Percentiles rank a stretch among this genome's conserved stretches.
Conservation (phyloP, 2,113 vertebrate species). For the Pontoporia blainvillei region DNA sequence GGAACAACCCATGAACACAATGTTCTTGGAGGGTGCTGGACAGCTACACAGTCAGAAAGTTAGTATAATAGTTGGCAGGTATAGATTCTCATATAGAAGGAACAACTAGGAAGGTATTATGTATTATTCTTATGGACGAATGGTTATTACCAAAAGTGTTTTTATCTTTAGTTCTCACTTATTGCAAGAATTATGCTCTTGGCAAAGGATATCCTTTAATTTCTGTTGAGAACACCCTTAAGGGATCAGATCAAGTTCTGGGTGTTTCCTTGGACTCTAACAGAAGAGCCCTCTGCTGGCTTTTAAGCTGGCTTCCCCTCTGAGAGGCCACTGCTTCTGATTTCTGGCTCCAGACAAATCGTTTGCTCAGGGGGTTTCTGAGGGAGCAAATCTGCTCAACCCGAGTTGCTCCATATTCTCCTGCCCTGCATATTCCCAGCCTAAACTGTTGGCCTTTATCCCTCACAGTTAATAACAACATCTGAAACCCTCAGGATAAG, state of each 20-base stretch:
- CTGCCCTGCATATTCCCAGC: background rate
- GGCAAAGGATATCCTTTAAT: background rate
- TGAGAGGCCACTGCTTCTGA: constrained; percentile 5
- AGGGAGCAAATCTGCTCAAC: background rate
- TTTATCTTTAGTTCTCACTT: constrained; percentile 14
- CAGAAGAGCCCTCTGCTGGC: background rate
- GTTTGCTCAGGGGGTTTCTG: background rate
- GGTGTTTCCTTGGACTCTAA: background rate
- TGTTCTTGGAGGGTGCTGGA: background rate
- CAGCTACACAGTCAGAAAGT: background rate
- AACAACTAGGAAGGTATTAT: background rate
- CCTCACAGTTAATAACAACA: background rate
- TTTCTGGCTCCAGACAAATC: background rate
- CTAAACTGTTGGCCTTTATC: background rate
- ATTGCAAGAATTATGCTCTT: background rate
- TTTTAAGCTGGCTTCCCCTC: background rate
- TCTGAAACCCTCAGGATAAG: background rate
- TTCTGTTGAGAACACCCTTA: constrained; percentile 12
- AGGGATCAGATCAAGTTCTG: background rate
- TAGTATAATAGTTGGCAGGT: background rate
- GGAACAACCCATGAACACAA: background rate
- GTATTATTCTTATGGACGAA: background rate
- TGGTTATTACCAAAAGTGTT: background rate
- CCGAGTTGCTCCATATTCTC: background rate
- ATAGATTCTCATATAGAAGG: background rate